phyloP scores from a whole-genome alignment of 2,888 invertebrate species.

The Mamestra brassicae region DNA sequence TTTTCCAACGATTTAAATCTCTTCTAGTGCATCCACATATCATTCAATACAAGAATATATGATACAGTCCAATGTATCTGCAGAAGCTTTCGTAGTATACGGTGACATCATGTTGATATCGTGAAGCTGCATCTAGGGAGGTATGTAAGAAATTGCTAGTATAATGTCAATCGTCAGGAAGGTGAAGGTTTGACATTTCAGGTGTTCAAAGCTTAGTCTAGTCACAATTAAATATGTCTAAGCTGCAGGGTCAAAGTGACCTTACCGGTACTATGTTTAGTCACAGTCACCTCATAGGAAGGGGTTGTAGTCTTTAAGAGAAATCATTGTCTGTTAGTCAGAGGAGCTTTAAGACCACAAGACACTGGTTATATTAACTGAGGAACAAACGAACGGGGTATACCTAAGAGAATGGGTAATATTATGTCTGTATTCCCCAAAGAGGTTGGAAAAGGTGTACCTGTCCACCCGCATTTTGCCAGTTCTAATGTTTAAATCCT shows the following conservation, averaged over 20 bases:
- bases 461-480: no score
- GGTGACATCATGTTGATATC: neutral
- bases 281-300: neutral
- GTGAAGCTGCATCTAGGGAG: neutral
- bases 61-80: neutral
- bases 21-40: neutral
- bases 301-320: neutral
- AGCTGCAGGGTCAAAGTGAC: neutral
- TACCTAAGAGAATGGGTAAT: neutral
- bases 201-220: slow-evolving; percentile 2
- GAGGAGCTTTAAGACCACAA: neutral
- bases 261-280: neutral
- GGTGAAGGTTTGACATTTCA: slow-evolving; percentile 44
- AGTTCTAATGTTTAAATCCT: neutral
- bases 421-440: neutral
- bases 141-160: neutral
- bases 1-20: no score
- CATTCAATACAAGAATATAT: neutral
- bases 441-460: neutral
- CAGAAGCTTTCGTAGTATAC: neutral
- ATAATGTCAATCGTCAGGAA: slow-evolving; percentile 31
- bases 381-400: neutral
- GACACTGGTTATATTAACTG: neutral
- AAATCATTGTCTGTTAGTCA: neutral
- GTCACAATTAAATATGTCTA: neutral